A percentile compares a stretch with the other conserved stretches of the same genome.
phyloP scores from a whole-genome alignment of 2,113 vertebrate genomes.

The Apodemus sylvaticus region DNA sequence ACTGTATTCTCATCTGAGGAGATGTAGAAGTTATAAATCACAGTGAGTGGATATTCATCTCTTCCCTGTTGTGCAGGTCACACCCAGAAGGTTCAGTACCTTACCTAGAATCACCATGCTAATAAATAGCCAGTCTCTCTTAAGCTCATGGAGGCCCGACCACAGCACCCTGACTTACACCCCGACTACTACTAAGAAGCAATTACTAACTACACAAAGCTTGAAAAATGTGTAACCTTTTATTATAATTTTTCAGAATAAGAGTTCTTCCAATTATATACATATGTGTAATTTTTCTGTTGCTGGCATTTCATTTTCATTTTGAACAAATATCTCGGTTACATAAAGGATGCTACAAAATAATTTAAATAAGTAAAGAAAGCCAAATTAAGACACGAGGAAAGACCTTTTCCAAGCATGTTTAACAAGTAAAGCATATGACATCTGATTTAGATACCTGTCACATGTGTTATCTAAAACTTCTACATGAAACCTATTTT shows the following conservation, averaged over 20 bases:
- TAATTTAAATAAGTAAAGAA: slow-evolving; percentile 57
- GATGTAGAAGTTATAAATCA: background rate
- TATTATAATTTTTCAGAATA: slow-evolving; percentile 42
- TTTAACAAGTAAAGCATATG: slow-evolving; percentile 18
- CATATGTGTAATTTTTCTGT: slow-evolving; percentile 11
- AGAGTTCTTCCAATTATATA: slow-evolving; percentile 45
- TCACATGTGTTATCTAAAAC: slow-evolving; percentile 60
- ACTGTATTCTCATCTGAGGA: background rate
- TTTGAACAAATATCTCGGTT: slow-evolving; percentile 37
- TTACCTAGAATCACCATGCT: background rate
- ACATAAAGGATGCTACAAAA: slow-evolving; percentile 32
- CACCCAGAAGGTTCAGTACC: background rate
- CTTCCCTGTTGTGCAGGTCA: background rate
- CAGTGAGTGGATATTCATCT: slow-evolving; percentile 32
- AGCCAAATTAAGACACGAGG: slow-evolving; percentile 52
- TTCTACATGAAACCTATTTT: slow-evolving; percentile 76
- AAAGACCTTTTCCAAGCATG: slow-evolving; percentile 50
- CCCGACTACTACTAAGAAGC: background rate
- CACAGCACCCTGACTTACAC: background rate
- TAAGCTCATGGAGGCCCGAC: background rate
- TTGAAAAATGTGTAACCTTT: background rate
- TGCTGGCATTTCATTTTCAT: slow-evolving; percentile 37
- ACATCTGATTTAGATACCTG: slow-evolving; percentile 63
- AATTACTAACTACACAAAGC: background rate
- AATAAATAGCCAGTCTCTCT: background rate